Evolutionary conservation across 1,140 invertebrate species (phyloP).

Genomic region (Oedothorax gibbosus): DNA sequence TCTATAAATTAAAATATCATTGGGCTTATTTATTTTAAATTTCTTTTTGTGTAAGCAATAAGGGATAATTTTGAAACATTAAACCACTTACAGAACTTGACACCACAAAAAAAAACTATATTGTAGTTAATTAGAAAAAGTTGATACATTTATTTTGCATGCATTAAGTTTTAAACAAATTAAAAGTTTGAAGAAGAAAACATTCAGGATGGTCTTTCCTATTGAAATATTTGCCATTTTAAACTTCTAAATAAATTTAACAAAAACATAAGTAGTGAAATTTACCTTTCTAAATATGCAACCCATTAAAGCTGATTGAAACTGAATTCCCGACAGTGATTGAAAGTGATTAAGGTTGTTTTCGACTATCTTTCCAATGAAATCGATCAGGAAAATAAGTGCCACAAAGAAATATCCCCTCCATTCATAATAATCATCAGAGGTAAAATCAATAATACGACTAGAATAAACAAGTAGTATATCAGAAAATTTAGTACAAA

Average conservation of each 20-base stretch:
- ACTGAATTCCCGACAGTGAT: conserved; percentile 68
- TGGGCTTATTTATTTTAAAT: too few species aligned
- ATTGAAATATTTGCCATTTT: not conserved
- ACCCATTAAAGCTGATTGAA: conserved; percentile 90
- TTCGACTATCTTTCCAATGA: conserved; percentile 16
- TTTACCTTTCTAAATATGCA: conserved; percentile 90
- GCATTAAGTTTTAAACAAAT: not conserved
- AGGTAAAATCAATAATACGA: conserved; percentile 33
- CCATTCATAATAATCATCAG: conserved; percentile 27
- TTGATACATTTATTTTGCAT: not conserved
- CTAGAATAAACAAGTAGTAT: conserved; percentile 2
- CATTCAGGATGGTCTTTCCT: not conserved
- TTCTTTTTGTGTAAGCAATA: too few species aligned
- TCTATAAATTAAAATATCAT: too few species aligned
- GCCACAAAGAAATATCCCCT: conserved; percentile 27
- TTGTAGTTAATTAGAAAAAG: not conserved
- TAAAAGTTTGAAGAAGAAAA: not conserved
- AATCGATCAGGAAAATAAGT: conserved; percentile 16
- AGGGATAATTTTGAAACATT: not conserved
- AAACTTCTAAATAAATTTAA: not conserved
- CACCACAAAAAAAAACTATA: not conserved
- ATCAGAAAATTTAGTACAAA: too few species aligned
- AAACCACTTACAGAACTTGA: not conserved
- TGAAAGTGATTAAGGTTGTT: conserved; percentile 6
- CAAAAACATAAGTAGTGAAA: not conserved